Percentiles rank a stretch among this genome's conserved stretches.
phyloP scores from a whole-genome alignment of 2,797 vertebrate genomes.

The Pampus argenteus region DNA sequence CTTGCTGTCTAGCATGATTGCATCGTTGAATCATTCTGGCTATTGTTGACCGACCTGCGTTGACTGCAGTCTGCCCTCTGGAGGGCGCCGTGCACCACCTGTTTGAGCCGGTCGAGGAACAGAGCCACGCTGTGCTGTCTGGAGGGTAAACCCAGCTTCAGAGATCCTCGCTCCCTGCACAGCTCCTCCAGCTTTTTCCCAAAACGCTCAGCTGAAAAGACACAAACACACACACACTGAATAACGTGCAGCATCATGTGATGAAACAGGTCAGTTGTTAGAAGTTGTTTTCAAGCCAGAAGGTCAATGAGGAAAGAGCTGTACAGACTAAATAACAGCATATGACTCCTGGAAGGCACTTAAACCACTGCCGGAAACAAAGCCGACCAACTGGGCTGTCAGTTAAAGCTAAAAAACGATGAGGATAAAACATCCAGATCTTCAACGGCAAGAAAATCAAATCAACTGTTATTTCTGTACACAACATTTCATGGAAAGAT shows the following conservation, averaged over 20 bases:
- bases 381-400: neutral
- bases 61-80: constrained; percentile 55
- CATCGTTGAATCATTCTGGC: too few species aligned
- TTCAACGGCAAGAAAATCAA: neutral
- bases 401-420: neutral
- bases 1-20: neutral
- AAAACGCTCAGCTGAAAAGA: constrained; percentile 86
- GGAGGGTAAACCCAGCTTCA: constrained; percentile 89
- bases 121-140: constrained; percentile 83
- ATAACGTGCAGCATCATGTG: neutral
- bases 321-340: constrained; percentile 7
- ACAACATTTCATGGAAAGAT: constrained; percentile 21
- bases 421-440: neutral
- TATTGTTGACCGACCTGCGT: constrained; percentile 69
- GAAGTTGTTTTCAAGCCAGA: neutral
- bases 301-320: neutral
- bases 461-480: constrained; percentile 19
- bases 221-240: constrained; percentile 32
- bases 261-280: neutral
- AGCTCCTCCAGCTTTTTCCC: constrained; percentile 88
- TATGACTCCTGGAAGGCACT: neutral
- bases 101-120: constrained; percentile 84
- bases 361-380: constrained; percentile 5
- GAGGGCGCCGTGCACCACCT: constrained; percentile 82
- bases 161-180: constrained; percentile 80